Percentiles rank a stretch among this genome's conserved stretches.
Evolutionary conservation across 2,113 vertebrate species (phyloP).

Genomic region (Eclectus roratus): DNA sequence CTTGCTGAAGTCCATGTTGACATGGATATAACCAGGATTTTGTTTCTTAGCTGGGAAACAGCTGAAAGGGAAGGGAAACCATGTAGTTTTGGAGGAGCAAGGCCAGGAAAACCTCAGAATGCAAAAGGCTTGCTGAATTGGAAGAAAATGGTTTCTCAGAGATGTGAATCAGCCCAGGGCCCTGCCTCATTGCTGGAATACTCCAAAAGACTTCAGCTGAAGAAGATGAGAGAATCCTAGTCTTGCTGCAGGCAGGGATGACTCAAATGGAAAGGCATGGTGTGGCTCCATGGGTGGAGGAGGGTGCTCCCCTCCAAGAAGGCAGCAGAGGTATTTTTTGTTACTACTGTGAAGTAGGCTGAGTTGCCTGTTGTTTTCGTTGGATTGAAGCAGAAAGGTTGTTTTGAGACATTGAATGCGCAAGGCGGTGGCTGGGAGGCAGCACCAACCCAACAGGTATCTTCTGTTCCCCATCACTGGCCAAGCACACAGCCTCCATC

Average conservation of each 20-base stretch:
- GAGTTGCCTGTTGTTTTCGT: not conserved
- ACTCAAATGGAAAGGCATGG: not conserved
- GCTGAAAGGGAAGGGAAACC: not conserved
- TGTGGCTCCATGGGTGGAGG: not conserved
- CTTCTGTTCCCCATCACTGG: accelerated
- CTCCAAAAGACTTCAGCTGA: not conserved
- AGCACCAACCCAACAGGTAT: not conserved
- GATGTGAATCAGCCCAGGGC: not conserved
- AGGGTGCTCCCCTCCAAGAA: not conserved
- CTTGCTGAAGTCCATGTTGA: not conserved
- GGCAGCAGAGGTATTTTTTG: not conserved
- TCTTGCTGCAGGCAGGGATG: not conserved
- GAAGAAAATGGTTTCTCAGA: not conserved
- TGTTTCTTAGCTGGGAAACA: not conserved
- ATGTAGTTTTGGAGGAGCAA: not conserved
- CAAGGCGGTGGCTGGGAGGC: not conserved
- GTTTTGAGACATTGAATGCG: not conserved
- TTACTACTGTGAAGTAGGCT: not conserved
- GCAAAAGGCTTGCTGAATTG: not conserved
- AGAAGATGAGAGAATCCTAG: not conserved
- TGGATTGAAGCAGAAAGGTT: not conserved
- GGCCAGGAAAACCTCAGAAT: not conserved
- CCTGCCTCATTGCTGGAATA: not conserved
- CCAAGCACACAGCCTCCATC: accelerated
- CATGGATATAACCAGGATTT: not conserved